Evolutionary conservation across 2,888 invertebrate species (phyloP), one percentile per base, ranked within the genome.

Genomic region (Aelia acuminata): DNA sequence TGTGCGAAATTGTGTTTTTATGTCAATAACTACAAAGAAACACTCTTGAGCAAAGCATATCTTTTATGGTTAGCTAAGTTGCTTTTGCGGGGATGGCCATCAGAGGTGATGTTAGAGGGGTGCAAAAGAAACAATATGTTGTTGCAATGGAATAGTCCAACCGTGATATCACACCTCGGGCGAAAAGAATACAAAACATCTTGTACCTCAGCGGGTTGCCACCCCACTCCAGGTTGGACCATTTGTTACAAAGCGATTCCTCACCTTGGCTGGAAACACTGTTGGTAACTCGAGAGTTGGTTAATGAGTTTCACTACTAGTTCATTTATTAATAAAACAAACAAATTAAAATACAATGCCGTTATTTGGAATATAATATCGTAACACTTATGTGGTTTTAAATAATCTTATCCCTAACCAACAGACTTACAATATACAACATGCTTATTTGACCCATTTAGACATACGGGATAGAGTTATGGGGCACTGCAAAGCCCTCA

Each of bases 81-180:
- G n/a, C n/a, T n/a, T 18, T 18, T 20, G 63, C 8, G 63, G 4
- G 63, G 31, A 20, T 70, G 31, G 3, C 15, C 18, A 35, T 31
- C 35, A 18, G 5, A 35, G 35, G 7, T 20, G 26, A 57, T 57
- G 63, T 35, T 35, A 1, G 63, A 18, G 63, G 63, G 63, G 35
- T 13, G 22, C 10, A 18, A 18, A 5, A 35, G 57, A 10, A 70
- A 70, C 63, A 70, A 70, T 70, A 70, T 70, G 26, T 20, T 18
- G 2, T 18, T 1, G 63, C 18, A 70, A 70, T 35, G 20, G 31
- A 8, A 31, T 70, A 70, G 20, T 10, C 63, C 31, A 70, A 70
- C 26, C 63, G 63, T 70, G 63, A 18, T 31, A 70, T 70, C 18
- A 70, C 63, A 70, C 63, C 63, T 70, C 31, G 35, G 63, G 31